Evolutionary conservation across 2,113 vertebrate genomes (phyloP).

Genomic region (Halichoerus grypus): DNA sequence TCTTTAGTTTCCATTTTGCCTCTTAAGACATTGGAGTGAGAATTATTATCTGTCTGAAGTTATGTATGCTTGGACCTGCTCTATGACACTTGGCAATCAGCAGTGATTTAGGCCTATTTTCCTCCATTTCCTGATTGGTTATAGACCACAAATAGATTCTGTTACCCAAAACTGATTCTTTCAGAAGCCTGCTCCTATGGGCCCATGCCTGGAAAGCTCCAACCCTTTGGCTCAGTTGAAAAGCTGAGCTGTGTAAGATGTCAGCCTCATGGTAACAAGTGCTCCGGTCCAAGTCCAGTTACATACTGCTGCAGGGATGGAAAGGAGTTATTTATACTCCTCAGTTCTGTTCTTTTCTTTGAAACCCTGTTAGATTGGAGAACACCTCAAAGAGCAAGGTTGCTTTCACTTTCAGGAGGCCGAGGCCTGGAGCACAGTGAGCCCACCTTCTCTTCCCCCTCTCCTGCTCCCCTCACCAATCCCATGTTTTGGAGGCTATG

Average conservation of each 20-base stretch:
- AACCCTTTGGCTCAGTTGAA: background rate
- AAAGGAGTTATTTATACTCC: background rate
- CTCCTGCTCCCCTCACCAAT: background rate
- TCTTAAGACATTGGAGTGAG: background rate
- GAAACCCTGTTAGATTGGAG: background rate
- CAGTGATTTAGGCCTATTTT: background rate
- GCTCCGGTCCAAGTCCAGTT: background rate
- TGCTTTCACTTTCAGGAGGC: background rate
- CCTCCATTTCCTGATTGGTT: constrained; percentile 46
- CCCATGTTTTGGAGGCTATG: background rate
- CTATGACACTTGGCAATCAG: background rate
- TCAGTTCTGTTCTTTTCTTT: background rate
- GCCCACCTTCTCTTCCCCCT: background rate
- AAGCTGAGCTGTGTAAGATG: background rate
- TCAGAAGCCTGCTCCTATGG: background rate
- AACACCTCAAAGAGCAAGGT: background rate
- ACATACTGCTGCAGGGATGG: background rate
- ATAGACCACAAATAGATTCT: background rate
- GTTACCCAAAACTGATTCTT: background rate
- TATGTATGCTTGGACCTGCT: background rate
- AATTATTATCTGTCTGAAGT: constrained; percentile 1
- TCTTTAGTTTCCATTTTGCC: constrained; percentile 21
- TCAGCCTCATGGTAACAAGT: background rate
- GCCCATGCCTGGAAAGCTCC: background rate
- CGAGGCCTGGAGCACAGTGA: background rate